A percentile compares a stretch with the other conserved stretches of the same genome.
phyloP scores from a whole-genome alignment of 30 jellyfish, hydroid and myxozoan genomes.

The Aurelia sp. region DNA sequence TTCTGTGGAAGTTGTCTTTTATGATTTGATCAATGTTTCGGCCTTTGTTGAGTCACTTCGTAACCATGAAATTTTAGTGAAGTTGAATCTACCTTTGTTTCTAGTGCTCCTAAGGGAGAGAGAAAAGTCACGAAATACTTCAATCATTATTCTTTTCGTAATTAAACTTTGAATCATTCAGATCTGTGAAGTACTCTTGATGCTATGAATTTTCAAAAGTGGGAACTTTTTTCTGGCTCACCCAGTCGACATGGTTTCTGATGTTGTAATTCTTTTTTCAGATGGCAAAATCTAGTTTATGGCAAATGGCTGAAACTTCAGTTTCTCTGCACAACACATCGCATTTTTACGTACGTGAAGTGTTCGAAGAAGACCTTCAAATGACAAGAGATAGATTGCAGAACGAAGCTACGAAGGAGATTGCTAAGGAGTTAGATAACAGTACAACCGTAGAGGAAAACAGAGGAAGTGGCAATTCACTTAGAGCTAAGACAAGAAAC shows the following conservation, averaged over 20 bases:
- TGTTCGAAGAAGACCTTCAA: constrained; percentile 24
- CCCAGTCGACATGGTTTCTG: neutral
- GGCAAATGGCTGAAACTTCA: constrained; percentile 35
- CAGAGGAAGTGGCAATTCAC: neutral
- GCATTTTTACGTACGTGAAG: constrained; percentile 27
- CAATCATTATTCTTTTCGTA: too few species aligned
- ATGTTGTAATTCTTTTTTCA: neutral
- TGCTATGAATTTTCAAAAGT: too few species aligned
- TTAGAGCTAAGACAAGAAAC: neutral
- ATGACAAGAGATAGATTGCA: constrained; percentile 13
- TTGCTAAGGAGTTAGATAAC: neutral
- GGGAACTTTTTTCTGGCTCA: too few species aligned
- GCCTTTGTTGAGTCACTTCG: too few species aligned
- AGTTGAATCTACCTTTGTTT: too few species aligned
- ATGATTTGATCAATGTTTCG: too few species aligned
- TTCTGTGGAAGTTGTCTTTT: too few species aligned
- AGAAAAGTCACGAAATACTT: too few species aligned
- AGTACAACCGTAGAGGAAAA: neutral
- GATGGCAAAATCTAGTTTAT: constrained; percentile 6
- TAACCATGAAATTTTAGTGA: too few species aligned
- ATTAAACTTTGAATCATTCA: too few species aligned
- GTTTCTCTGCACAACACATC: neutral
- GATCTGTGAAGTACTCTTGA: too few species aligned
- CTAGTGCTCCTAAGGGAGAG: too few species aligned
- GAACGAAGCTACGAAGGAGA: neutral